Evolutionary conservation across 2,797 vertebrate genomes (phyloP), one percentile per base, ranked within the genome.

Genomic region (Rhinoraja longicauda): DNA sequence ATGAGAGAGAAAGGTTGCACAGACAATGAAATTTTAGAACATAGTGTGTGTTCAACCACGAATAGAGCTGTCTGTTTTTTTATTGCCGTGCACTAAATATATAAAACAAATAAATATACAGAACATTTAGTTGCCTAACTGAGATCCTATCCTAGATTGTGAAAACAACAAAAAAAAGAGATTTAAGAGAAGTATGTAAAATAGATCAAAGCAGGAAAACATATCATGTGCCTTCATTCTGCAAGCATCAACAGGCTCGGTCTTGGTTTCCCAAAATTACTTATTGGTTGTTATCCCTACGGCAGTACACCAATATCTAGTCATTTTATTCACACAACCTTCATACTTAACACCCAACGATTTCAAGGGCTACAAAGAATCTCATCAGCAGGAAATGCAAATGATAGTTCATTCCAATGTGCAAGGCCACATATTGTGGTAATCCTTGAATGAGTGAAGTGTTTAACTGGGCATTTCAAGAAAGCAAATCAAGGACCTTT

Each of bases 401-500:
- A 88, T 88, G 88, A 88, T 53, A 73, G 90, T 70, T 39, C 1
- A 7, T 26, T 73, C 10, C 26, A n/a, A 45, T 75, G 67, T 53
- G 67, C 39, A 75, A 13, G 64, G 7, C 67, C 21, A 39, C 4
- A 70, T 21, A 24, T 29, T 26, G 9, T 10, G 29, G n/a, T 29
- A 72, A 70, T 73, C 10, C 57, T 32, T 62, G 17, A 19, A 7
- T 59, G 77, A 84, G 57, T 9, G 62, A 67, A 36, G 84, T 59
- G 36, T 36, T 67, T 45, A 73, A 92, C 26, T 75, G 0, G 90
- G 13, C 67, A 57, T 73, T 75, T 75, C 5, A 13, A 32, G 70
- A 75, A 53, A 92, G 36, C 67, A 92, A 53, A 75, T 72, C 67
- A 73, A 91, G 72, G 90, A 39, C 36, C 67, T 73, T n/a, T 88